These are phyloP conservation scores for Pristiophorus japonicus DNA, from an alignment of 2,113 vertebrate genomes.

Conservation along the genomic window DNA sequence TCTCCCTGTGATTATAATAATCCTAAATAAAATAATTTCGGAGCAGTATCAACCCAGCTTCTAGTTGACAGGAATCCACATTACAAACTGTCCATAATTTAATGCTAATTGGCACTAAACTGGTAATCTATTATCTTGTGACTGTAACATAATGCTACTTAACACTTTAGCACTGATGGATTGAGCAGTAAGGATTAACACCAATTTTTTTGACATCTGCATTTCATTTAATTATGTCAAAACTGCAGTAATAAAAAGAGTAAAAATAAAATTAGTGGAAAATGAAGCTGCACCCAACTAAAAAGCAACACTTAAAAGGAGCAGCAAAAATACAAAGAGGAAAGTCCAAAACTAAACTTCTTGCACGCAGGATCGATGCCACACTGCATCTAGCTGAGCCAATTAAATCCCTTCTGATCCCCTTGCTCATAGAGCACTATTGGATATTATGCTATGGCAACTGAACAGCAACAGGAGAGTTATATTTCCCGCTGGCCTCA, in stretches of 20 bases:
- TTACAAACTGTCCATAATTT: not conserved
- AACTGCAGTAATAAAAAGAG: not conserved
- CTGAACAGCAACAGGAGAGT: slow-evolving; percentile 32
- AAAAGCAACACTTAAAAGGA: not conserved
- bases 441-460: slow-evolving; percentile 29
- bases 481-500: slow-evolving; percentile 43
- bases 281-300: not conserved
- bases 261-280: slow-evolving; percentile 5
- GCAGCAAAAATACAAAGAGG: not conserved
- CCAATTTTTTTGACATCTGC: not conserved
- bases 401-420: slow-evolving; percentile 9
- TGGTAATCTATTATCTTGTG: slow-evolving; percentile 12
- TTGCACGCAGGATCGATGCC: not conserved
- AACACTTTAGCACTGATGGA: not conserved
- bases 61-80: not conserved
- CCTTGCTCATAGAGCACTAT: not conserved
- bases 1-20: not conserved
- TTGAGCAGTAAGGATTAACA: not conserved
- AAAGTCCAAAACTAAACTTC: not conserved
- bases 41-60: not conserved
- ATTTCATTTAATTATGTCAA: not conserved
- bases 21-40: not conserved
- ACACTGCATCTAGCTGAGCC: not conserved
- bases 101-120: not conserved
- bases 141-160: not conserved